Conservation (phyloP, 2,888 invertebrate genomes). For the Phalangium opilio region DNA sequence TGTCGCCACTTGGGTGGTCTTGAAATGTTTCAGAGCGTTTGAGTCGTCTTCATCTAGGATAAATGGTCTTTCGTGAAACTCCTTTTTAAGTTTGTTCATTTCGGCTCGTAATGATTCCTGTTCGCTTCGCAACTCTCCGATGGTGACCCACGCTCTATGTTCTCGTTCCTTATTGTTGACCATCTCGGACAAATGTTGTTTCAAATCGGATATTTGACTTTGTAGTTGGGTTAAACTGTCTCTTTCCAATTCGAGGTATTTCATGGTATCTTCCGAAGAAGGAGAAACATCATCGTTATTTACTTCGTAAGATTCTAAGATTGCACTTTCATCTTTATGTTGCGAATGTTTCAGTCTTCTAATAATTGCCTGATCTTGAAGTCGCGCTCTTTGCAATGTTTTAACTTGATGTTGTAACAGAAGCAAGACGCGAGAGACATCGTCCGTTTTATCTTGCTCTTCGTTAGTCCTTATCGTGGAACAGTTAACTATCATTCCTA, state of each 20-base stretch:
- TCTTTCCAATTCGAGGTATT: neutral
- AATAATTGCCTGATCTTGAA: slow-evolving; percentile 14
- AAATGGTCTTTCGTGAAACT: slow-evolving; percentile 10
- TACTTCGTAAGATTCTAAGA: no score
- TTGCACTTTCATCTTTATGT: no score
- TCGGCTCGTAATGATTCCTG: slow-evolving; percentile 15
- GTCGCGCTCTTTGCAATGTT: slow-evolving; percentile 8
- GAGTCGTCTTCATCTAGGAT: slow-evolving; percentile 11
- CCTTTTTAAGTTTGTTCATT: slow-evolving; percentile 9
- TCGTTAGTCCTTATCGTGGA: no score
- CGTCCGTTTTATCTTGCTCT: no score
- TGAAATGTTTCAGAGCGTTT: slow-evolving; percentile 5
- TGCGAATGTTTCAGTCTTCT: slow-evolving; percentile 4
- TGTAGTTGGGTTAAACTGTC: slow-evolving; percentile 3
- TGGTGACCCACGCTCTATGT: slow-evolving; percentile 4
- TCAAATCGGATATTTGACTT: slow-evolving; percentile 7
- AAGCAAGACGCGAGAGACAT: no score
- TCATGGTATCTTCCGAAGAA: no score
- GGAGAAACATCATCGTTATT: no score
- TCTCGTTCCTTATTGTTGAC: slow-evolving; percentile 11
- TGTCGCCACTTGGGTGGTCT: slow-evolving; percentile 11
- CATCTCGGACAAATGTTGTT: slow-evolving; percentile 8
- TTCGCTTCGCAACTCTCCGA: slow-evolving; percentile 12
- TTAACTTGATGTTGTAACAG: slow-evolving; percentile 8
- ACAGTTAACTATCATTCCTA: no score